Conservation (phyloP, 2,888 invertebrate genomes). For the Drosophila conformis region DNA sequence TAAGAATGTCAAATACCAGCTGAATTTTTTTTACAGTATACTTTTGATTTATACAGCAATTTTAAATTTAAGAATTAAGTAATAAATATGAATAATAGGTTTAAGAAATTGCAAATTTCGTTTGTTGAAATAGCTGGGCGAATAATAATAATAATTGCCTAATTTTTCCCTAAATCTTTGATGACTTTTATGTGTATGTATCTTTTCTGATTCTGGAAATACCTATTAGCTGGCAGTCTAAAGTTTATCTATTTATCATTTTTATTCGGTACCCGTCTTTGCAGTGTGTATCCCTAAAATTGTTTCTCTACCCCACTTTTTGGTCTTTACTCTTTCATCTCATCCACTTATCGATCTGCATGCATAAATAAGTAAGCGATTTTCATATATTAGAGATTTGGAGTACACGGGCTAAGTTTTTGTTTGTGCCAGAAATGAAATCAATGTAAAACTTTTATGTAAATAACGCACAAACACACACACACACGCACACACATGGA, state of each 20-base stretch:
- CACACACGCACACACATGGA: slow-evolving; percentile 6
- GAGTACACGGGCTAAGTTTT: slow-evolving; percentile 18
- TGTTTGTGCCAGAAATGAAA: slow-evolving; percentile 41
- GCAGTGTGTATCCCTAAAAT: background rate
- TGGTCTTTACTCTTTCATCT: background rate
- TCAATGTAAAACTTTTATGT: slow-evolving; percentile 58
- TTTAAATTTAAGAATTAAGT: background rate
- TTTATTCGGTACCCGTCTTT: background rate
- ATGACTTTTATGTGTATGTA: background rate
- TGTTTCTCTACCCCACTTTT: background rate
- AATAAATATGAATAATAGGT: background rate
- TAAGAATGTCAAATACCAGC: background rate
- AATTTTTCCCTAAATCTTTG: background rate
- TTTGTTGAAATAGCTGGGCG: background rate
- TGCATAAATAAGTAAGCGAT: slow-evolving; percentile 56
- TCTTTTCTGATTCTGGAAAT: background rate
- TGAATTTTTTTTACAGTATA: background rate
- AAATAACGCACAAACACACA: slow-evolving; percentile 42
- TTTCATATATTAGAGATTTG: slow-evolving; percentile 30
- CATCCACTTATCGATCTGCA: slow-evolving; percentile 4
- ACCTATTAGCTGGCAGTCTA: background rate
- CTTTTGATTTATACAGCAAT: background rate
- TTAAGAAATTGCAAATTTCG: background rate
- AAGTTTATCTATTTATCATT: background rate
- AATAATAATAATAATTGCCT: background rate